Evolutionary conservation across 2,113 vertebrate genomes (phyloP).

Genomic region (Calidris pugnax): DNA sequence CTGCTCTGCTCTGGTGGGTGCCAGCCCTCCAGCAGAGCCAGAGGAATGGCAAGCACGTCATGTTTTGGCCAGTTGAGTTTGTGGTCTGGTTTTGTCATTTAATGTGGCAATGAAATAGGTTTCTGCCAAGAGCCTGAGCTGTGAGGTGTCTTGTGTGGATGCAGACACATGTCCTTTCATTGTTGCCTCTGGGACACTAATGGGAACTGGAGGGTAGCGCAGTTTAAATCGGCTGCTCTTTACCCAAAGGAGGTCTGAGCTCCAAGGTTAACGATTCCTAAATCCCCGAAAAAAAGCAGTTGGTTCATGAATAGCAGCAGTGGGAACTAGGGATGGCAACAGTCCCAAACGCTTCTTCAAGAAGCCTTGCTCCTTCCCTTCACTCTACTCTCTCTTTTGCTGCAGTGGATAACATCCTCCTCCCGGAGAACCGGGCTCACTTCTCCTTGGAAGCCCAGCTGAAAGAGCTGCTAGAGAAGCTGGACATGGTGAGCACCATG

Average conservation of each 20-base stretch:
- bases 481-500: slow-evolving; percentile 92
- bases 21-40: neutral
- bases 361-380: neutral
- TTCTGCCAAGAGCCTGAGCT: neutral
- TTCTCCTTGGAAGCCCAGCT: slow-evolving; percentile 90
- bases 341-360: neutral
- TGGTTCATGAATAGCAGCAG: neutral
- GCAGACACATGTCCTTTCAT: neutral
- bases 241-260: neutral
- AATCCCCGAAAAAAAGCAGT: neutral
- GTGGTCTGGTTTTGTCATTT: neutral
- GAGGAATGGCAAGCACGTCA: neutral
- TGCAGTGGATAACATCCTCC: slow-evolving; percentile 93
- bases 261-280: neutral
- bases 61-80: neutral
- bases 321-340: neutral
- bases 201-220: neutral
- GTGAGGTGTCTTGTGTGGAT: neutral
- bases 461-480: slow-evolving; percentile 94
- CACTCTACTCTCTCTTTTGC: slow-evolving; percentile 18
- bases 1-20: neutral
- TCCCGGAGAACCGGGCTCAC: slow-evolving; percentile 92
- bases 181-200: neutral
- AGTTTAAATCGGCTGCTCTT: neutral
- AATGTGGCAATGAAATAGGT: neutral